phyloP scores from a whole-genome alignment of 2,888 invertebrate genomes.

The Maniola hyperantus region DNA sequence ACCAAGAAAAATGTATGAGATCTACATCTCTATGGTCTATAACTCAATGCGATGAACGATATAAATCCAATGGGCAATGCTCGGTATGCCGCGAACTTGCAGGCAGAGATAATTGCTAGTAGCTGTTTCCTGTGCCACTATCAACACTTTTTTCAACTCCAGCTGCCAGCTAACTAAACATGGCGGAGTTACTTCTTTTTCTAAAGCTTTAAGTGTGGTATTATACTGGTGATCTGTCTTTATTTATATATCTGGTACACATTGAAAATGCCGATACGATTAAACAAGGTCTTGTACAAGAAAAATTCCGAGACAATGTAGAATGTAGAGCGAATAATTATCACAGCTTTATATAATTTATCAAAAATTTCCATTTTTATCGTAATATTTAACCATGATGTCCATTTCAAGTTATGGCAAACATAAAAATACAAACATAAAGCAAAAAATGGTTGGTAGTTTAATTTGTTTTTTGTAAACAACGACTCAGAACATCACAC shows the following conservation, averaged over 20 bases:
- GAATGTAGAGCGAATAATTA: not conserved
- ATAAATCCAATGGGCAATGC: conserved; percentile 43
- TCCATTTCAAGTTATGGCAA: no score
- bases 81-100: conserved; percentile 54
- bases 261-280: not conserved
- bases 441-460: not conserved
- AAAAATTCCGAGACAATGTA: not conserved
- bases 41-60: conserved; percentile 1
- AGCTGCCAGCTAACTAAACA: conserved; percentile 21
- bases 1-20: no score
- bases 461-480: not conserved
- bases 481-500: not conserved
- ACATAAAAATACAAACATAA: no score
- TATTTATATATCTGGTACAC: conserved; percentile 11
- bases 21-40: not conserved
- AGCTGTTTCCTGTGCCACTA: conserved; percentile 75
- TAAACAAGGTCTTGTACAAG: not conserved
- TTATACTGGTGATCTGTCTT: conserved; percentile 13
- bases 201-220: conserved; percentile 18
- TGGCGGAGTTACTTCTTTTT: conserved; percentile 20
- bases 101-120: conserved; percentile 65
- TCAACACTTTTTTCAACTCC: conserved; percentile 59
- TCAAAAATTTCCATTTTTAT: no score
- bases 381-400: no score
- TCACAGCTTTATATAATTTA: no score